These are phyloP conservation scores for Lamellibrachia luymesi DNA, from an alignment of 1,140 invertebrate species.

Conservation along the genomic window DNA sequence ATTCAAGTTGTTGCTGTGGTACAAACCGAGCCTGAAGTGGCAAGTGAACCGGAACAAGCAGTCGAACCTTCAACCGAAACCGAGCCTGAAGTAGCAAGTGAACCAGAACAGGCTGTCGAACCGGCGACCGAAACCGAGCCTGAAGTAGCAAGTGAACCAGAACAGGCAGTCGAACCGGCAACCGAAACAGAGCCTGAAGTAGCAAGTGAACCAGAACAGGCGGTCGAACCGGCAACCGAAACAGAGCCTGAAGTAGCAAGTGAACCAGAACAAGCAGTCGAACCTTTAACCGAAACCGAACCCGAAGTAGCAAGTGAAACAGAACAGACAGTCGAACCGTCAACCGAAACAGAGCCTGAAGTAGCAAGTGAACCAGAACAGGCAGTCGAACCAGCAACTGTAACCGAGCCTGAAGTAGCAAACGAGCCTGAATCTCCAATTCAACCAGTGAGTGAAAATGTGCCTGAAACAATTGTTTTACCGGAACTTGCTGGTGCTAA, in stretches of 20 bases:
- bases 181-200: not conserved
- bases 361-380: not conserved
- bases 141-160: not conserved
- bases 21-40: not conserved
- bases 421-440: not conserved
- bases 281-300: not conserved
- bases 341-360: not conserved
- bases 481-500: not conserved
- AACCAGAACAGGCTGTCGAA: not conserved
- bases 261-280: not conserved
- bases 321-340: not conserved
- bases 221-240: not conserved
- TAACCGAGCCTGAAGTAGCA: not conserved
- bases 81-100: not conserved
- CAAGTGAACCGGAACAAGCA: not conserved
- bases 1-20: not conserved
- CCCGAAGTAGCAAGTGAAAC: not conserved
- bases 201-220: not conserved
- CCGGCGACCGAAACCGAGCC: not conserved
- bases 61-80: not conserved
- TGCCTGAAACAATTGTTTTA: not conserved
- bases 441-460: not conserved
- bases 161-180: not conserved
- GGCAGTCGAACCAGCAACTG: not conserved
- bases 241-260: not conserved